Evolutionary conservation across 2,797 vertebrate genomes (phyloP).

Genomic region (Paramormyrops hopkinsi): DNA sequence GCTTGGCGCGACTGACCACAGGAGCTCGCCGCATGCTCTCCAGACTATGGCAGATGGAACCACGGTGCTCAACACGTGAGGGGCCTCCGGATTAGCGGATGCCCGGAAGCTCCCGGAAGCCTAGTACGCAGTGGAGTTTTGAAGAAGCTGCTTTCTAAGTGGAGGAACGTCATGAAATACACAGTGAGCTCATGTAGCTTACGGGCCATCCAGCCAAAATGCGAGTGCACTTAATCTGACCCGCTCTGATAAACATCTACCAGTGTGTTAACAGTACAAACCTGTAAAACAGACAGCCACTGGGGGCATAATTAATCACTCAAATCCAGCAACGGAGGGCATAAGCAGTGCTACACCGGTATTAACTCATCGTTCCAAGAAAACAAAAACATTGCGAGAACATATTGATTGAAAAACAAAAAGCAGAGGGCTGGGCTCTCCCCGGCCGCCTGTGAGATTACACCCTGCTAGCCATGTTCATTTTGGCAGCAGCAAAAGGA

Average conservation of each 20-base stretch:
- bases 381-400: background rate
- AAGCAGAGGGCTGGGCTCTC: background rate
- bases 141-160: background rate
- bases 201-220: background rate
- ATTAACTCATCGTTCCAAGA: background rate
- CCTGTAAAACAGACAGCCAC: background rate
- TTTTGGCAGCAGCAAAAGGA: background rate
- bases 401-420: background rate
- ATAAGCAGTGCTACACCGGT: background rate
- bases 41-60: constrained; percentile 5
- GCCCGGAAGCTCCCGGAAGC: background rate
- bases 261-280: background rate
- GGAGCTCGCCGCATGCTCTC: background rate
- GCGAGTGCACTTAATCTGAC: background rate
- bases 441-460: background rate
- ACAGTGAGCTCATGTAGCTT: background rate
- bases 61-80: background rate
- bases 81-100: background rate
- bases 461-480: background rate
- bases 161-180: background rate
- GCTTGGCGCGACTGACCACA: background rate
- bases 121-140: background rate
- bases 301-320: background rate
- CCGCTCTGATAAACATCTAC: background rate
- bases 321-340: background rate